phyloP scores from a whole-genome alignment of 2,113 vertebrate species.

The Apeltes quadracus region DNA sequence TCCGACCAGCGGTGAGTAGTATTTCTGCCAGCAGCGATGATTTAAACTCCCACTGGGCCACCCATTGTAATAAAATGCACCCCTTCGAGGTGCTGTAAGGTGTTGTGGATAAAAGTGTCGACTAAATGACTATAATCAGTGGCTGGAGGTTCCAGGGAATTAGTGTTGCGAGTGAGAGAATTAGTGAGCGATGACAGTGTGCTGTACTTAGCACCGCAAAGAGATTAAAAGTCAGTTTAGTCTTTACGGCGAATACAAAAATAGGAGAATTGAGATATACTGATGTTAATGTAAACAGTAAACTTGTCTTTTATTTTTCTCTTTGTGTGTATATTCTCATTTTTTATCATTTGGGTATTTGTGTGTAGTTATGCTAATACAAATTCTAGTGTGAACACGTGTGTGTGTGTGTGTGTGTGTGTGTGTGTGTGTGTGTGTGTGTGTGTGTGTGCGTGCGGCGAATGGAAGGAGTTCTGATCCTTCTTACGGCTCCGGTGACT shows the following conservation, averaged over 20 bases:
- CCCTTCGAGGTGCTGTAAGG: conserved; percentile 55
- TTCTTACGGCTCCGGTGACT: conserved; percentile 68
- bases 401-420: neutral
- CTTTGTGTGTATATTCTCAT: conserved; percentile 9
- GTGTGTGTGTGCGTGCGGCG: conserved; percentile 47
- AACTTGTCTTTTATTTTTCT: conserved; percentile 8
- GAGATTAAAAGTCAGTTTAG: conserved; percentile 44
- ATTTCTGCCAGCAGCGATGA: conserved; percentile 38
- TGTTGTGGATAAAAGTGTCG: conserved; percentile 59
- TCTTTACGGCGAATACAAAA: conserved; percentile 20
- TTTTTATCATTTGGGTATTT: conserved; percentile 12
- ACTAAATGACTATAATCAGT: conserved; percentile 72
- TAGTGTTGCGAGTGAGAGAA: conserved; percentile 66
- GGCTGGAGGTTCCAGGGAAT: conserved; percentile 62
- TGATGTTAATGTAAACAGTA: conserved; percentile 1
- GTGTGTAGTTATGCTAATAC: conserved; percentile 11
- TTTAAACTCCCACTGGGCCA: conserved; percentile 64
- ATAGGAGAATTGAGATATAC: conserved; percentile 11
- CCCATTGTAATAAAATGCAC: conserved; percentile 51
- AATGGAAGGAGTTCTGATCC: conserved; percentile 68
- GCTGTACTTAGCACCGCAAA: conserved; percentile 33
- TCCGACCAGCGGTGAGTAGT: conserved; percentile 34
- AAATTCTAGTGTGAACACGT: conserved; percentile 26
- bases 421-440: conserved; percentile 11
- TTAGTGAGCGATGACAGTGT: conserved; percentile 68